A percentile compares a stretch with the other conserved stretches of the same genome.
Conservation (phyloP, 1,140 invertebrate genomes). For the Agraylea sexmaculata region DNA sequence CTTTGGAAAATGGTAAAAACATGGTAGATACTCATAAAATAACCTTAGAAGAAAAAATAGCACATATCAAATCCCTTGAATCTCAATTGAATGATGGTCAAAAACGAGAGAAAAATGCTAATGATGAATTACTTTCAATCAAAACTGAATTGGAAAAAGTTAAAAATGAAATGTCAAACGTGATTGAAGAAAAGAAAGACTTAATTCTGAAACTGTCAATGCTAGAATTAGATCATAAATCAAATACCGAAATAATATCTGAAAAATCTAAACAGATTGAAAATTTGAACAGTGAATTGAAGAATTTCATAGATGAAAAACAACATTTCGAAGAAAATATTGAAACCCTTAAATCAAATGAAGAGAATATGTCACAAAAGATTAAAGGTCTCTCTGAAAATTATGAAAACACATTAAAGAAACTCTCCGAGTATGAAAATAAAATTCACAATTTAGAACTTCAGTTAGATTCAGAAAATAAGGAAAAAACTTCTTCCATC, state of each 20-base stretch:
- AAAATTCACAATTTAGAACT: too few species aligned
- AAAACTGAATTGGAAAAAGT: too few species aligned
- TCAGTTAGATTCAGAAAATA: too few species aligned
- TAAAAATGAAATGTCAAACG: conserved; percentile 25
- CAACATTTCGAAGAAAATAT: conserved; percentile 36
- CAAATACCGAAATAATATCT: conserved; percentile 32
- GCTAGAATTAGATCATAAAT: conserved; percentile 36
- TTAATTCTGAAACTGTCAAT: conserved; percentile 35
- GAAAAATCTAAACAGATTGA: conserved; percentile 41
- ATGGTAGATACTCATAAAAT: conserved; percentile 36
- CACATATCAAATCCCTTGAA: conserved; percentile 29
- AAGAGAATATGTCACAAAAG: too few species aligned
- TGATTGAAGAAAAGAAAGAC: conserved; percentile 35
- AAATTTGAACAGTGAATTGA: conserved; percentile 39
- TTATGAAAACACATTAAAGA: too few species aligned
- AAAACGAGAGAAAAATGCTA: conserved; percentile 23
- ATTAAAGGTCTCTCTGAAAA: too few species aligned
- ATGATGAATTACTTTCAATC: conserved; percentile 28
- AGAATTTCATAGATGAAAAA: conserved; percentile 35
- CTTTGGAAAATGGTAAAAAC: conserved; percentile 34
- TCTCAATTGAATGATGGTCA: conserved; percentile 29
- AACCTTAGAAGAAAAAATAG: conserved; percentile 29
- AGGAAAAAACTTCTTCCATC: conserved; percentile 1
- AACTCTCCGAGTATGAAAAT: too few species aligned
- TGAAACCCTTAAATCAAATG: too few species aligned